Conservation (phyloP, 2,797 vertebrate species). For the Liparis tanakae region DNA sequence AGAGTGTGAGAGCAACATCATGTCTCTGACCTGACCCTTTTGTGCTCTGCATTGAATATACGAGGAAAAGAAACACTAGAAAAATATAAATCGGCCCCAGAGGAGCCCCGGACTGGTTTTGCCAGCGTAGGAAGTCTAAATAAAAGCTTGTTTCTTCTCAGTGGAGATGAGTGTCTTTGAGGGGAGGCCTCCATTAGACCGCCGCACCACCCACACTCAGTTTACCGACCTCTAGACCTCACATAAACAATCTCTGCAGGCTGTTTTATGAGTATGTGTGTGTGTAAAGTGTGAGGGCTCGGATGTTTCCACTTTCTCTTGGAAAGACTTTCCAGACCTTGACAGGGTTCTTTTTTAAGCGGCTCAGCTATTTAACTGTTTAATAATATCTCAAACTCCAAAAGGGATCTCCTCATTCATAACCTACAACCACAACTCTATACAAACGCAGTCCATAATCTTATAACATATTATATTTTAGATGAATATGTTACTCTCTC, state of each 20-base stretch:
- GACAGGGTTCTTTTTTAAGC: conserved; percentile 38
- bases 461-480: too few relatives aligned
- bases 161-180: conserved; percentile 70
- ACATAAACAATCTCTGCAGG: conserved; percentile 70
- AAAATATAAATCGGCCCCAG: conserved; percentile 43
- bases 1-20: neutral
- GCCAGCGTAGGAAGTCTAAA: conserved; percentile 69
- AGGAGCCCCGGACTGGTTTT: conserved; percentile 19
- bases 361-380: conserved; percentile 2
- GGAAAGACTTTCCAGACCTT: conserved; percentile 62
- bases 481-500: too few relatives aligned
- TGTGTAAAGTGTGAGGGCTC: conserved; percentile 3
- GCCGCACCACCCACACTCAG: conserved; percentile 76
- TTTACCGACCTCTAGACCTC: conserved; percentile 73
- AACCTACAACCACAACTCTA: too few relatives aligned
- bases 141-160: conserved; percentile 56
- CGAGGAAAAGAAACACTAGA: neutral
- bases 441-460: too few relatives aligned
- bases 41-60: neutral
- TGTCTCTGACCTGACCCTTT: neutral
- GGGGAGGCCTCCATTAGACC: conserved; percentile 78
- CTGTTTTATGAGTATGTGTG: conserved; percentile 44
- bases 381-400: too few relatives aligned
- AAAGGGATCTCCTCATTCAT: too few relatives aligned
- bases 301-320: conserved; percentile 65